phyloP scores from a whole-genome alignment of 2,797 vertebrate genomes.

The Cyclopterus lumpus region DNA sequence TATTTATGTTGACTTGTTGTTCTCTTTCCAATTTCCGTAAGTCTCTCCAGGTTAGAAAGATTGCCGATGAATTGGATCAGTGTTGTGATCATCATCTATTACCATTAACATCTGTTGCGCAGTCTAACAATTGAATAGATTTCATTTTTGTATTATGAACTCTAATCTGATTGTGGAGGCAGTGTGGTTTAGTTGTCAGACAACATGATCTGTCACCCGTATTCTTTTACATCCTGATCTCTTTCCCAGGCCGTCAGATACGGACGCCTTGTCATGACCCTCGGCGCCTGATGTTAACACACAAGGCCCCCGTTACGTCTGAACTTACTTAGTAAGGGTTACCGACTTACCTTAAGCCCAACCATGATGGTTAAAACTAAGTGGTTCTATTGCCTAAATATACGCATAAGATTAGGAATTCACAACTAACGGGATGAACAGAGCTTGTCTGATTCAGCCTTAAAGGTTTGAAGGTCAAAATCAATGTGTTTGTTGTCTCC shows the following conservation, averaged over 20 bases:
- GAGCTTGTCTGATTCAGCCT: not conserved
- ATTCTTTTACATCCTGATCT: not conserved
- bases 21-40: slow-evolving; percentile 15
- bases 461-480: not conserved
- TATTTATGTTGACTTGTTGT: slow-evolving; percentile 33
- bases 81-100: slow-evolving; percentile 19
- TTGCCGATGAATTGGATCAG: slow-evolving; percentile 15
- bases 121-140: not conserved
- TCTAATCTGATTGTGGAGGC: slow-evolving; percentile 14
- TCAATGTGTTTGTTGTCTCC: not conserved
- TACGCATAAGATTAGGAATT: not conserved
- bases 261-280: not conserved
- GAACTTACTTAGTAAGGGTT: not conserved
- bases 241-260: not conserved
- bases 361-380: not conserved
- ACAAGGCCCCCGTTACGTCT: not conserved
- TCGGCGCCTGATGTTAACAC: not conserved
- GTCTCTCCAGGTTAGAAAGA: slow-evolving; percentile 14
- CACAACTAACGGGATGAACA: not conserved
- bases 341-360: not conserved
- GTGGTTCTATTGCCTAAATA: not conserved
- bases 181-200: slow-evolving; percentile 15
- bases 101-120: slow-evolving; percentile 7
- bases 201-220: not conserved
- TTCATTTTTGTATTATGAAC: not conserved